Conservation (phyloP, 2,113 vertebrate species). For the Atherinomorus stipes region DNA sequence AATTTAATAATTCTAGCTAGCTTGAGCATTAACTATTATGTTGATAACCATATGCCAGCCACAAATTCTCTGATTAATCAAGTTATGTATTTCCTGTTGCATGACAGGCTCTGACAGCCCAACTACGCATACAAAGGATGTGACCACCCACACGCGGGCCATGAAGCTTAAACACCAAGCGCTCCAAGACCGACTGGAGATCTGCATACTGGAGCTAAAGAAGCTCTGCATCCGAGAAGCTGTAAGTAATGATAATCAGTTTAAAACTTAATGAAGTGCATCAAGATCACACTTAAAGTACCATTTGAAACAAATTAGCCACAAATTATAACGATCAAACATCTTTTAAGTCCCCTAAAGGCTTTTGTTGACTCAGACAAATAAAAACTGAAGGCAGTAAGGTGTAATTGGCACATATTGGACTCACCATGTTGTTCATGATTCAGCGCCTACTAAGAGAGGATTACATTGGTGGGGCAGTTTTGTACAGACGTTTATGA, state of each 20-base stretch:
- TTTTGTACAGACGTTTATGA: constrained; percentile 24
- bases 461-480: constrained; percentile 26
- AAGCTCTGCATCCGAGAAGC: constrained; percentile 90
- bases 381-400: neutral
- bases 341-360: constrained; percentile 16
- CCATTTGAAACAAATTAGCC: constrained; percentile 14
- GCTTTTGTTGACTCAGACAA: constrained; percentile 1
- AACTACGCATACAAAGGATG: constrained; percentile 83
- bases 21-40: neutral
- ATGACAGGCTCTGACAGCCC: constrained; percentile 86
- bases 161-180: constrained; percentile 87
- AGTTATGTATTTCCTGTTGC: constrained; percentile 16
- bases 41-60: neutral
- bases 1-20: neutral
- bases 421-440: neutral
- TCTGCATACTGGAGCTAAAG: constrained; percentile 88
- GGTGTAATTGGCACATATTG: neutral
- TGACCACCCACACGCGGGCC: constrained; percentile 83
- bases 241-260: constrained; percentile 50
- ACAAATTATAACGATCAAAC: constrained; percentile 10
- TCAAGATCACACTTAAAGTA: neutral
- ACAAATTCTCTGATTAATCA: neutral
- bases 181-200: constrained; percentile 86
- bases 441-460: constrained; percentile 16
- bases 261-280: neutral